A percentile compares a stretch with the other conserved stretches of the same genome.
phyloP scores from a whole-genome alignment of 2,113 vertebrate species.

The Neotoma lepida region DNA sequence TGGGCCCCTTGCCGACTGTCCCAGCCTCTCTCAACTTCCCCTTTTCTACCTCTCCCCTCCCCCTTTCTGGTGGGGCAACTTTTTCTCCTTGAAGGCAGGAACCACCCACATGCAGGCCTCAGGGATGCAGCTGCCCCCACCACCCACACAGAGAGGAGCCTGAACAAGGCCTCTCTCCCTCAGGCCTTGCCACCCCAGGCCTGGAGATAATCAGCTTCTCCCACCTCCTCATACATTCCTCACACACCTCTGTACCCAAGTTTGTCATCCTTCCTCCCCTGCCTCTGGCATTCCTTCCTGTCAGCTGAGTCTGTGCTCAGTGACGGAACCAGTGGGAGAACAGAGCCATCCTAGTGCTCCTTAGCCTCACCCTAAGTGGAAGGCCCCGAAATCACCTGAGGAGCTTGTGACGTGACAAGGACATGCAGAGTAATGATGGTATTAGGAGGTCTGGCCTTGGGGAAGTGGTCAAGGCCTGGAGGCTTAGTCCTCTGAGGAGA shows the following conservation, averaged over 20 bases:
- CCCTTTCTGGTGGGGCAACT: neutral
- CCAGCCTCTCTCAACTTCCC: too few relatives aligned
- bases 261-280: neutral
- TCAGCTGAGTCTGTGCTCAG: neutral
- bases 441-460: neutral
- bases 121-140: neutral
- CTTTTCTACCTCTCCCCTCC: neutral
- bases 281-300: neutral
- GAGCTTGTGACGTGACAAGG: neutral
- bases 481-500: neutral
- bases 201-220: neutral
- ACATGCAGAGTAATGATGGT: neutral
- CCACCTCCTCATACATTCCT: neutral
- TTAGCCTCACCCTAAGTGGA: neutral
- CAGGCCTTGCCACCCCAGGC: neutral
- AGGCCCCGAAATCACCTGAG: rapidly evolving
- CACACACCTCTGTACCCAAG: neutral
- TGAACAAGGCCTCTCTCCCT: neutral
- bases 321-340: rapidly evolving
- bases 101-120: neutral
- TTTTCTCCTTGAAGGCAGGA: neutral
- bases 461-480: neutral
- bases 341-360: neutral
- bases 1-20: rapidly evolving
- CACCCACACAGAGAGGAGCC: neutral